Percentiles rank a stretch among this genome's conserved stretches.
These are phyloP conservation scores for Gavia stellata DNA, from an alignment of 2,113 vertebrate species.

Conservation along the genomic window DNA sequence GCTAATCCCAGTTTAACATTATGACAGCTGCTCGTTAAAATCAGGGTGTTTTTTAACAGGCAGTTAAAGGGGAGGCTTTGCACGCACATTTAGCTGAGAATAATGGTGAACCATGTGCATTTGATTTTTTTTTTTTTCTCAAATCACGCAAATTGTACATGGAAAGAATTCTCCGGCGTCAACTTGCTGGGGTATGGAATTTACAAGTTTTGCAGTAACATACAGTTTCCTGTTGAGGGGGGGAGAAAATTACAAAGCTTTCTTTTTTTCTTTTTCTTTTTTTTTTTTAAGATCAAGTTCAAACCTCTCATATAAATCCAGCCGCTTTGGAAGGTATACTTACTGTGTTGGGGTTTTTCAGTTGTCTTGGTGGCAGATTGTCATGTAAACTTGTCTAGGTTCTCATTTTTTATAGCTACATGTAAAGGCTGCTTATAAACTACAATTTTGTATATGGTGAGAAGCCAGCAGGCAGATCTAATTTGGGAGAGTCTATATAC, in stretches of 20 bases:
- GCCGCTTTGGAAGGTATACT: background rate
- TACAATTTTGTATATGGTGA: background rate
- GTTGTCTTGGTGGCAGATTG: conserved; percentile 29
- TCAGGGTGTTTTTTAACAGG: conserved; percentile 48
- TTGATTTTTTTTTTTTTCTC: conserved; percentile 46
- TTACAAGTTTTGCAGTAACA: conserved; percentile 53
- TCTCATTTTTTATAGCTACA: conserved; percentile 34
- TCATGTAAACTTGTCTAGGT: conserved; percentile 14
- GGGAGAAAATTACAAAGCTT: conserved; percentile 41
- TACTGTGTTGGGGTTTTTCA: background rate
- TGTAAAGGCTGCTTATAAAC: conserved; percentile 31
- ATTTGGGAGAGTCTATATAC: background rate
- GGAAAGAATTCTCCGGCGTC: conserved; percentile 55
- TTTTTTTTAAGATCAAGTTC: background rate
- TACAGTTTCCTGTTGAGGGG: conserved; percentile 29
- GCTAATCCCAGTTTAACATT: conserved; percentile 42
- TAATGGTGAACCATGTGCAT: conserved; percentile 56
- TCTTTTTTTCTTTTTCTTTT: background rate
- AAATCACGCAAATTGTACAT: conserved; percentile 24
- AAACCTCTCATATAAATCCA: background rate
- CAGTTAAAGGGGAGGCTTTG: conserved; percentile 50
- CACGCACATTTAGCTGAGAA: conserved; percentile 36
- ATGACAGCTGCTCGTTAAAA: conserved; percentile 51
- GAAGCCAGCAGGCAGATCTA: background rate
- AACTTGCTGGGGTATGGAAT: conserved; percentile 39